Percentiles rank a stretch among this genome's conserved stretches.
These are phyloP conservation scores for Neria commutata DNA, from an alignment of 2,888 invertebrate genomes.

Conservation along the genomic window DNA sequence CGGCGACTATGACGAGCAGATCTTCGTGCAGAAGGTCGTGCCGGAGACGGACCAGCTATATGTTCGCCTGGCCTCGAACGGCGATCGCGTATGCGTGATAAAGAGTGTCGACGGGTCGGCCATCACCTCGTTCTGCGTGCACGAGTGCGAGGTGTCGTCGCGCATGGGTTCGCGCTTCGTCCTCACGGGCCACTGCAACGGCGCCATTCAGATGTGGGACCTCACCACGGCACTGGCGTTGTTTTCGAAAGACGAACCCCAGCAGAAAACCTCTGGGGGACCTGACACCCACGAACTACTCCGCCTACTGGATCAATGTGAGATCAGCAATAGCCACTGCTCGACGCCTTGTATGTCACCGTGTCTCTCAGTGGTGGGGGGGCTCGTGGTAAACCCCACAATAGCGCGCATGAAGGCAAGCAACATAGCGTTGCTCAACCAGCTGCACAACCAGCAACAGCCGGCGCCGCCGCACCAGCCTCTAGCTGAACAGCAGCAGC, in stretches of 20 bases:
- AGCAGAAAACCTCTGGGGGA: slow-evolving; percentile 72
- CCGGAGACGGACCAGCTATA: slow-evolving; percentile 96
- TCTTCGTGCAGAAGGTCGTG: slow-evolving; percentile 97
- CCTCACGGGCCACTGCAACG: slow-evolving; percentile 91
- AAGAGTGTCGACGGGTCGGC: slow-evolving; percentile 92
- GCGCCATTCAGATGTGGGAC: slow-evolving; percentile 98
- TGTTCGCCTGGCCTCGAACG: slow-evolving; percentile 92
- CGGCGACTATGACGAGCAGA: slow-evolving; percentile 95
- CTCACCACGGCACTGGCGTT: slow-evolving; percentile 92
- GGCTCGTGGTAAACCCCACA: slow-evolving; percentile 58
- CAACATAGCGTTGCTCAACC: slow-evolving; percentile 70
- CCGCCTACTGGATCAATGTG: slow-evolving; percentile 90
- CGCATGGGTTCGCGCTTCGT: slow-evolving; percentile 90
- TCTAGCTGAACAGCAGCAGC: slow-evolving; percentile 6
- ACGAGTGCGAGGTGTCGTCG: slow-evolving; percentile 96
- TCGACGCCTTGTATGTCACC: slow-evolving; percentile 78
- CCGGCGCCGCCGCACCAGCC: slow-evolving; percentile 26
- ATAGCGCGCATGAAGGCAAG: slow-evolving; percentile 66
- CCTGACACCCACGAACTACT: slow-evolving; percentile 91
- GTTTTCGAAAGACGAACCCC: slow-evolving; percentile 77
- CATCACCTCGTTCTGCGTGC: slow-evolving; percentile 94
- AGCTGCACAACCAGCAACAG: slow-evolving; percentile 49
- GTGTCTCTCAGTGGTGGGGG: slow-evolving; percentile 65
- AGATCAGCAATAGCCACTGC: slow-evolving; percentile 80
- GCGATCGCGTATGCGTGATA: slow-evolving; percentile 93